phyloP scores from a whole-genome alignment of 2,888 invertebrate genomes.

The Drosophila stalkeri region DNA sequence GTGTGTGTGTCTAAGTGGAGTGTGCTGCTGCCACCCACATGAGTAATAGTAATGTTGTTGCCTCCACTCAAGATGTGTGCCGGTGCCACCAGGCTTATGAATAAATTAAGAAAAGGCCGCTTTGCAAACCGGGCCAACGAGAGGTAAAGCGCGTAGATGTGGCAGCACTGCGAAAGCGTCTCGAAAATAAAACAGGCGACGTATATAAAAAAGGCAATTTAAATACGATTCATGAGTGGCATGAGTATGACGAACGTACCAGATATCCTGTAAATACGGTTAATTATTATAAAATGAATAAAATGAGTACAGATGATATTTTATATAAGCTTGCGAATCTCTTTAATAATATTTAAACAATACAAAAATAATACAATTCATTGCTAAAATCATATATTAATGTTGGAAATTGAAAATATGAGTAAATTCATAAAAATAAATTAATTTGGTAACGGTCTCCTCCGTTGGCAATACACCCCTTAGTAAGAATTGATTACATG shows the following conservation, averaged over 20 bases:
- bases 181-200: slow-evolving; percentile 68
- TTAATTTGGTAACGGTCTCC: too few species aligned
- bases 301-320: background rate
- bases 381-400: background rate
- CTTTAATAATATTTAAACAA: background rate
- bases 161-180: slow-evolving; percentile 37
- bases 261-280: slow-evolving; percentile 43
- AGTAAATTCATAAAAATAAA: too few species aligned
- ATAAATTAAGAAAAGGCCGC: slow-evolving; percentile 73
- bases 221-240: slow-evolving; percentile 52
- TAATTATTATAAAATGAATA: background rate
- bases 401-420: background rate
- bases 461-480: slow-evolving; percentile 15
- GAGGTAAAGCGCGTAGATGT: background rate
- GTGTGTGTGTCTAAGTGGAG: slow-evolving; percentile 25
- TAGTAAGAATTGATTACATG: background rate
- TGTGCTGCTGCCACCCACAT: slow-evolving; percentile 61
- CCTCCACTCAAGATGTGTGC: slow-evolving; percentile 61
- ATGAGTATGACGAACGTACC: slow-evolving; percentile 21
- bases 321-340: too few species aligned
- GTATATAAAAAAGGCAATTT: slow-evolving; percentile 74
- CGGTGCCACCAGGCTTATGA: slow-evolving; percentile 77
- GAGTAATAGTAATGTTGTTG: slow-evolving; percentile 81
- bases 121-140: slow-evolving; percentile 30
- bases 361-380: background rate